Conservation (phyloP, 2,113 vertebrate genomes). For the Bagarius yarrelli region DNA sequence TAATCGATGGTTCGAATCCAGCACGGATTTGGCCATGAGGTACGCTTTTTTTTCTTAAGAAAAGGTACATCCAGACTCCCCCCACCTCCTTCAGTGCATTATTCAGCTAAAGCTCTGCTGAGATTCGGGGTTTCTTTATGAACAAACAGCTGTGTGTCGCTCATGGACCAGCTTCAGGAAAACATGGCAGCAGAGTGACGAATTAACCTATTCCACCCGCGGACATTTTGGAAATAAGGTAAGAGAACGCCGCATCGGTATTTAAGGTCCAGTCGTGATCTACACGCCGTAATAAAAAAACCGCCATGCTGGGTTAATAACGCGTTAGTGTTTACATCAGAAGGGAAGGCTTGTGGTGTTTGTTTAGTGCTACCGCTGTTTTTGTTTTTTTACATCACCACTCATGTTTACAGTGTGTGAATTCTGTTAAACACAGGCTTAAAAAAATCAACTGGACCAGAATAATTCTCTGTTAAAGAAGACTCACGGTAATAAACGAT, state of each 20-base stretch:
- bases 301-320: conserved; percentile 8
- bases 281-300: background rate
- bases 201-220: background rate
- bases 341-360: background rate
- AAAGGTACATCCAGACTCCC: background rate
- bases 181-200: conserved; percentile 15
- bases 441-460: background rate
- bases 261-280: background rate
- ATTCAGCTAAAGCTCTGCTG: background rate
- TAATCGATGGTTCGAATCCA: too few relatives aligned
- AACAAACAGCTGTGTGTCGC: conserved; percentile 1
- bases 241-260: background rate
- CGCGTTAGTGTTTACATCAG: background rate
- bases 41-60: background rate
- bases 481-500: background rate
- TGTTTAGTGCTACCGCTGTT: background rate
- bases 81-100: background rate
- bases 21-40: too few relatives aligned
- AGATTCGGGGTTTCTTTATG: background rate
- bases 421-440: background rate
- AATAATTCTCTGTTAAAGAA: background rate
- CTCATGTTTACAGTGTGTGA: background rate
- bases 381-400: background rate
- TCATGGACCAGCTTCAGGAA: background rate
- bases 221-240: conserved; percentile 21